phyloP scores from a whole-genome alignment of 92 coral and sea anemone genomes.

The Actinostola sp. region DNA sequence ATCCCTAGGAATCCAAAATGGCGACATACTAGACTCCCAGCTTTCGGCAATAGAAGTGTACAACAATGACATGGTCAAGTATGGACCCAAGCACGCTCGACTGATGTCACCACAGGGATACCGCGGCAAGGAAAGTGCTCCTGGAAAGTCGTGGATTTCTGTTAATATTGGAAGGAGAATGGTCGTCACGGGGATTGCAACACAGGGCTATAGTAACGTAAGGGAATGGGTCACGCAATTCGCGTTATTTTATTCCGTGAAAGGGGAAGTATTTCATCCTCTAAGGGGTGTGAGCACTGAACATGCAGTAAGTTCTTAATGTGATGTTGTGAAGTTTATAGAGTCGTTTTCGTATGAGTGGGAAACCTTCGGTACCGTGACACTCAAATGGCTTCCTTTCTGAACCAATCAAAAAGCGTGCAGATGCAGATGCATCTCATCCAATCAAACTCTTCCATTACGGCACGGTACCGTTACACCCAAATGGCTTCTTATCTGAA shows the following conservation, averaged over 20 bases:
- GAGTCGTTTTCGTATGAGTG: neutral
- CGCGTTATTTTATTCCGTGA: constrained; percentile 14
- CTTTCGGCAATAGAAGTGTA: constrained; percentile 31
- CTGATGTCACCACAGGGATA: constrained; percentile 51
- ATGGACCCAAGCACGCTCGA: constrained; percentile 56
- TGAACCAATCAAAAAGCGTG: too few relatives aligned
- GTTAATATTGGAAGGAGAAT: constrained; percentile 31
- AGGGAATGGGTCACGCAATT: constrained; percentile 57
- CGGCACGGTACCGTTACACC: too few relatives aligned
- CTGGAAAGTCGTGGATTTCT: constrained; percentile 27
- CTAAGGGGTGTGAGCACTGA: neutral
- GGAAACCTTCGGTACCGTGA: neutral
- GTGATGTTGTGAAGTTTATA: neutral
- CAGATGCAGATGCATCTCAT: too few relatives aligned
- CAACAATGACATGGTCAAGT: constrained; percentile 32
- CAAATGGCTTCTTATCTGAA: too few relatives aligned
- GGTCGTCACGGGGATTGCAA: constrained; percentile 58
- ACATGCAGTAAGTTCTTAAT: constrained; percentile 3
- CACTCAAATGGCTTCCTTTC: neutral
- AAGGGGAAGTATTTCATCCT: neutral
- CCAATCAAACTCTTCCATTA: too few relatives aligned
- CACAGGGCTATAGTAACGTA: constrained; percentile 57
- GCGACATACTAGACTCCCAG: constrained; percentile 35
- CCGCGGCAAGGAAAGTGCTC: constrained; percentile 27
- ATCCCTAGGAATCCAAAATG: constrained; percentile 50